Evolutionary conservation across 2,113 vertebrate species (phyloP), one percentile per base, ranked within the genome.

Genomic region (Callospermophilus lateralis): DNA sequence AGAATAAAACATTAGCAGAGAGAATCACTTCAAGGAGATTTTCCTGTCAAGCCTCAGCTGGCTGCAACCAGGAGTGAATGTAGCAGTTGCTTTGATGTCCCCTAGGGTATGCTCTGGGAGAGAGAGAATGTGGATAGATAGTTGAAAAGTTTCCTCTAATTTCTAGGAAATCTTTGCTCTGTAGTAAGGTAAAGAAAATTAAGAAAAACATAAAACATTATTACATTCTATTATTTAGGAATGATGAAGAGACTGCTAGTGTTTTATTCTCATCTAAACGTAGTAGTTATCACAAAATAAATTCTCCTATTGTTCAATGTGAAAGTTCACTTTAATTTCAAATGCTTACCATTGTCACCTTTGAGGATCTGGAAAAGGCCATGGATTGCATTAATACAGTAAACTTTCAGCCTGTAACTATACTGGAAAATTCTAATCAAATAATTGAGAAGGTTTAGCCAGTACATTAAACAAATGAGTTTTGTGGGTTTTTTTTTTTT

Each of bases 1-100:
- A 90, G 84, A 32, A 72, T 92, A 92, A 96, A 96, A 90, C 42
- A 61, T 79, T 85, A 94, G 28, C 48, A 92, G 93, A 94, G 55
- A 97, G 84, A 95, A 80, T 95, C 58, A 84, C 73, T 97, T 97
- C 85, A 96, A 94, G 45, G 73, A 96, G 76, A 90, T 94, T 90
- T 88, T 65, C 72, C 51, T 95, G 84, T 95, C 88, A 83, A 93
- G 26, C 10, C 34, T 96, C 79, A 84, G 67, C 61, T 95, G 80
- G 39, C 65, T 93, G 37, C 68, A 95, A 88, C 39, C 45, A 55
- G 12, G n/a, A 85, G 8, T 83, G 37, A 96, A 86, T n/a, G 3
- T 80, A 97, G 58, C 61, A 77, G 81, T 90, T 94, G 42, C 72
- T 96, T 96, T 97, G 81, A 96, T 92, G 93, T 94, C n/a, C 73